phyloP scores from a whole-genome alignment of 2,113 vertebrate genomes.

The Myotis lucifugus region DNA sequence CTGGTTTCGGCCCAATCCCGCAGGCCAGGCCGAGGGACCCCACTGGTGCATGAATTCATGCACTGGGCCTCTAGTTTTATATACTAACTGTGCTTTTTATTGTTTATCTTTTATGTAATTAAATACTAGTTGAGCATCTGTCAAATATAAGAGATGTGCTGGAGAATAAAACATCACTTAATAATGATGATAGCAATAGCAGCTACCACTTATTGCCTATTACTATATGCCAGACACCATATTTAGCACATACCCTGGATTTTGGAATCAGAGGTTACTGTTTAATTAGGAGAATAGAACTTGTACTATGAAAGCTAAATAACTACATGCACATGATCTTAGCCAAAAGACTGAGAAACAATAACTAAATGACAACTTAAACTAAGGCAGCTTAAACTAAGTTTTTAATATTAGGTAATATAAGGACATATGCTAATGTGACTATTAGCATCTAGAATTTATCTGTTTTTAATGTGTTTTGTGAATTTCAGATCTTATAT shows the following conservation, averaged over 20 bases:
- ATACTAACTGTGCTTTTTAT: background rate
- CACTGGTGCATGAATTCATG: no score
- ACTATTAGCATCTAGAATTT: constrained; percentile 1
- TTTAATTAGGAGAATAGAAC: background rate
- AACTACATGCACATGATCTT: background rate
- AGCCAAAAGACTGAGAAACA: background rate
- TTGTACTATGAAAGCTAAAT: background rate
- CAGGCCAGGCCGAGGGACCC: no score
- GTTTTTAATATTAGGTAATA: background rate
- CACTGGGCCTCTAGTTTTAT: no score
- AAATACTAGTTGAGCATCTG: background rate
- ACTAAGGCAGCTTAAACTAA: background rate
- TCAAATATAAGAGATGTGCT: background rate
- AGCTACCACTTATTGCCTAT: background rate
- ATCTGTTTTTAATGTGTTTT: background rate
- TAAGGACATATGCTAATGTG: background rate
- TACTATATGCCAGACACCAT: background rate
- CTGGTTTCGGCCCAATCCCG: no score
- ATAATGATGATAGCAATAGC: background rate
- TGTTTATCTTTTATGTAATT: background rate
- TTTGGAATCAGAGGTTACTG: background rate
- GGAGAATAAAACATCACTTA: background rate
- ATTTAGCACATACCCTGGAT: background rate
- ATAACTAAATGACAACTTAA: background rate
- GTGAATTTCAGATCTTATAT: background rate